Evolutionary conservation across 1,140 invertebrate species (phyloP), one percentile per base, ranked within the genome.

Genomic region (Megalopta genalis): DNA sequence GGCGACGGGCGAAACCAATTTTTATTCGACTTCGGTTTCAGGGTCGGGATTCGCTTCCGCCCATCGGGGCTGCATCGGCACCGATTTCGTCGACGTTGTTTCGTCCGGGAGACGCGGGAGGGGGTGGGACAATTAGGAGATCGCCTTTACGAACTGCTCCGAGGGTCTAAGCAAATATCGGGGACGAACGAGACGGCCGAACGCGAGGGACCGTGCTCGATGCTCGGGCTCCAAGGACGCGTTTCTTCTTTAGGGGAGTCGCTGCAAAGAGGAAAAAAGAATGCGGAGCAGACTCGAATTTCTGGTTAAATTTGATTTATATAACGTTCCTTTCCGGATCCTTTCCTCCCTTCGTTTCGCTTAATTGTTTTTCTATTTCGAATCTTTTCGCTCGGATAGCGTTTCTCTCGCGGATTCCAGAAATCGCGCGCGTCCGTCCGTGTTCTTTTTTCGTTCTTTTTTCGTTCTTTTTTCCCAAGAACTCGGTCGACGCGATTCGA

Each of bases 81-180:
- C 23, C 16, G 46, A 37, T 72, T 52, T 39, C 49, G 32, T 57
- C 76, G 76, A 64, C 71, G 72, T 72, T 78, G 76, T 72, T 78
- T 78, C 76, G 60, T 23, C 25, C 12, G 23, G 5, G 39, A 52
- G 25, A 12, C 3, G 16, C 6, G 21, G 42, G 49, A 54, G 54
- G 42, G 62, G 63, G n/a, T 49, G 76, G 54, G 72, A 78, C 76
- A 78, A 72, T 78, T 78, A 78, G 76, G 69, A 72, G 76, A 78
- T 72, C 76, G 76, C 42, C 76, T 78, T 78, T 72, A 78, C 54
- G 59, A 60, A 64, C 49, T 23, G 54, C 37, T 62, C 27, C 68
- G 37, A 14, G 25, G 49, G 39, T 42, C 68, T 65, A 42, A 72
- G 76, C 76, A 78, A 78, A 78, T 78, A 72, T 72, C 60, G 69